phyloP scores from a whole-genome alignment of 2,797 vertebrate species.

The Onychomys arenicola region DNA sequence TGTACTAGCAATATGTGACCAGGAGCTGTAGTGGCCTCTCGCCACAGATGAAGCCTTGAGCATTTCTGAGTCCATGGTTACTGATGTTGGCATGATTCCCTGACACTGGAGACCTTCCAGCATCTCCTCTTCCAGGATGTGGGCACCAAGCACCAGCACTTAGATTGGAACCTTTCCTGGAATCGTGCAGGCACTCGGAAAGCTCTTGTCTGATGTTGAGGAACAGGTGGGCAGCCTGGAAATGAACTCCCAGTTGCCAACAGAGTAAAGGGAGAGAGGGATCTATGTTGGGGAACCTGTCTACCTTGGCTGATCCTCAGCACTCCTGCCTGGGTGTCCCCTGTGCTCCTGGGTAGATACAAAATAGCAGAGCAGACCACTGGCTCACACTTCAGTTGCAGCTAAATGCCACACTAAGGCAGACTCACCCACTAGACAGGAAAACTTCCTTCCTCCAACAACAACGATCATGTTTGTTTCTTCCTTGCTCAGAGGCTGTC shows the following conservation, averaged over 20 bases:
- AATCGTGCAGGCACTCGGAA: background rate
- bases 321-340: rapidly evolving
- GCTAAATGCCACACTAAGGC: background rate
- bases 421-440: background rate
- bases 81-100: too few relatives aligned
- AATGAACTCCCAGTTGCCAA: background rate
- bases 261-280: background rate
- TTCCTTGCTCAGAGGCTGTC: background rate
- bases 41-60: background rate
- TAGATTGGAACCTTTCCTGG: background rate
- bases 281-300: rapidly evolving
- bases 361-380: background rate
- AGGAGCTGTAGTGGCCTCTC: background rate
- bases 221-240: background rate
- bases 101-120: background rate
- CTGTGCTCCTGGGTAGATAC: rapidly evolving
- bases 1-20: background rate
- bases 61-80: background rate
- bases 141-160: background rate
- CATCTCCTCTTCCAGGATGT: background rate
- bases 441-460: background rate
- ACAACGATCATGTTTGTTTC: background rate
- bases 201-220: background rate
- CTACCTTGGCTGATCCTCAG: background rate
- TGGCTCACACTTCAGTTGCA: rapidly evolving